Conservation (phyloP, 1,140 invertebrate species). For the Eupristina koningsbergeri region DNA sequence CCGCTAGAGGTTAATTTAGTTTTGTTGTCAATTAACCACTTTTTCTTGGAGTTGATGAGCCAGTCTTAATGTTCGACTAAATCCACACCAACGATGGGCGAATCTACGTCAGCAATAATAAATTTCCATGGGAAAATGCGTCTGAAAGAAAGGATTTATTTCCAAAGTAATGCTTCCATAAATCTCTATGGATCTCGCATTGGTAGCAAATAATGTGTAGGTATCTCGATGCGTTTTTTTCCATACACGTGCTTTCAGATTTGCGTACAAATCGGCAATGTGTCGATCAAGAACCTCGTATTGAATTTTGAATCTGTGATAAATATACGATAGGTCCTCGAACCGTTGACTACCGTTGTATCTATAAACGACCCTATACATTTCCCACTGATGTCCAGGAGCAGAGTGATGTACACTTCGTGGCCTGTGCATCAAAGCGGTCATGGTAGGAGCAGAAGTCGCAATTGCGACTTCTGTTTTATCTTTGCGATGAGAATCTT, state of each 20-base stretch:
- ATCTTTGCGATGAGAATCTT: too few relatives aligned
- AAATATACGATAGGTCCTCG: too few relatives aligned
- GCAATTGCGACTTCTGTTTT: too few relatives aligned
- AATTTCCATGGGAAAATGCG: slow-evolving; percentile 53
- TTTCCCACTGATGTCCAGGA: too few relatives aligned
- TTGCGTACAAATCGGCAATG: slow-evolving; percentile 49
- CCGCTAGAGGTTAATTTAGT: slow-evolving; percentile 29
- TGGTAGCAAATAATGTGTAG: slow-evolving; percentile 53
- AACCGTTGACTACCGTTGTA: too few relatives aligned
- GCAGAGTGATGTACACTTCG: too few relatives aligned
- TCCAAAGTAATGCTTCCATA: slow-evolving; percentile 37
- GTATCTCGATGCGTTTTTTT: not conserved
- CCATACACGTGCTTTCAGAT: not conserved
- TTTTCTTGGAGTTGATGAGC: slow-evolving; percentile 54
- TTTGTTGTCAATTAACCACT: slow-evolving; percentile 60
- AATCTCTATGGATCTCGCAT: slow-evolving; percentile 54
- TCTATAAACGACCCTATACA: too few relatives aligned
- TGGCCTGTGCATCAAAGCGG: too few relatives aligned
- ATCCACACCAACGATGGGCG: slow-evolving; percentile 45
- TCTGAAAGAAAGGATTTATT: slow-evolving; percentile 51
- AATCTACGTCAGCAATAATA: slow-evolving; percentile 43
- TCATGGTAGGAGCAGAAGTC: too few relatives aligned
- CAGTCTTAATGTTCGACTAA: slow-evolving; percentile 53
- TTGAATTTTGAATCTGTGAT: too few relatives aligned
- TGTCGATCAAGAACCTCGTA: slow-evolving; percentile 48